Base-by-base conservation (phyloP, 2,888 invertebrate species). In the Argyra leucocephala region DNA sequence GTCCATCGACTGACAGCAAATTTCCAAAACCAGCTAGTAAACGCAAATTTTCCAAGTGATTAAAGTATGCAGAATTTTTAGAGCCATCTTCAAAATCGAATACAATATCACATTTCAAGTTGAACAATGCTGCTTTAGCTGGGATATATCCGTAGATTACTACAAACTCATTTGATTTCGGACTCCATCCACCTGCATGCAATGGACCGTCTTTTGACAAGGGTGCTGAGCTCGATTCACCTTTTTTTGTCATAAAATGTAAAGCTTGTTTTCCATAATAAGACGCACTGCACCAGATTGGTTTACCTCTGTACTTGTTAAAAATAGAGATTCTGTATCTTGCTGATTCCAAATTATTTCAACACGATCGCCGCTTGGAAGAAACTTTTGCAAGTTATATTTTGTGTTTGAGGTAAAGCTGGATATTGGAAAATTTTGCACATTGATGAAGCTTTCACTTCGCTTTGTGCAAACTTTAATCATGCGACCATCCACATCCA, bases 261-360 rank as follows among this genome's bases (percentile, higher is more conserved):
- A 98, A 82, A 0, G 91, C 88, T 79, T 96, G 95, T 78, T 97
- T 96, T 48, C 99, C 99, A 79, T 99, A 99, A 78, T 99, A 99
- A 0, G 96, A 96, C 62, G 92, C 89, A 64, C n/a, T n/a, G n/a
- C n/a, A n/a, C 94, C 94, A 62, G 94, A 92, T 78, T 93, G 91
- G 76, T 99, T 96, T 58, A 95, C 91, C 76, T 96, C 97, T 23
- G 91, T 91, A 70, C 89, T 89, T 0, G 95, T 92, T 79, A 96
- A 81, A 48, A 95, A 81, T 64, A 97, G 82, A 1, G 92, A 85
- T 70, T 90, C 91, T 64, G 86, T 91, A 71, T 96, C 96, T 68
- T 87, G 86, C 70, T 86, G 85, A 78, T 97, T 98, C 99, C 99
- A 99, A 73, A 88, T 84, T 82, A 95, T 89, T 63, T 91, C 89